These are phyloP conservation scores for Lepidonotus clava DNA, from an alignment of 2,888 invertebrate species.

Conservation along the genomic window DNA sequence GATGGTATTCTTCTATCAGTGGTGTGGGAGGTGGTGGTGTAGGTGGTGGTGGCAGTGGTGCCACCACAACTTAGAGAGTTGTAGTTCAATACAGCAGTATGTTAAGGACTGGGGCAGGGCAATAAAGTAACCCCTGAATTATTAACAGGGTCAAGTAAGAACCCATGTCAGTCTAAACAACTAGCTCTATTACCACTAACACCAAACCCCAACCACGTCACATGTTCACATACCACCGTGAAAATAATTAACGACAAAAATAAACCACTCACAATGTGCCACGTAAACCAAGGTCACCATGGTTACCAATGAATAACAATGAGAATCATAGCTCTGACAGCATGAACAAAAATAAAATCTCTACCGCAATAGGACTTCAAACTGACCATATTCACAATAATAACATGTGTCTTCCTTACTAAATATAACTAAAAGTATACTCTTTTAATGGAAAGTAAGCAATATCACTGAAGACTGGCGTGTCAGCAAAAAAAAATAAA, in stretches of 20 bases:
- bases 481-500: conserved; percentile 23
- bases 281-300: conserved; percentile 5
- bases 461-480: conserved; percentile 38
- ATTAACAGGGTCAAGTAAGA: background rate
- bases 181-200: background rate
- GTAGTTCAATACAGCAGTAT: too few relatives aligned
- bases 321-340: background rate
- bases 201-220: background rate
- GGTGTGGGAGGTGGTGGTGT: too few relatives aligned
- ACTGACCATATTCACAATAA: background rate
- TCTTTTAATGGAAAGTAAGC: conserved; percentile 38
- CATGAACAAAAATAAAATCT: conserved; percentile 9
- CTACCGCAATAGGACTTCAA: conserved; percentile 14
- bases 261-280: background rate
- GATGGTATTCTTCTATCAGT: too few relatives aligned
- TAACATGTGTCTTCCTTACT: background rate
- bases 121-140: too few relatives aligned
- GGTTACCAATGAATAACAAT: conserved; percentile 7
- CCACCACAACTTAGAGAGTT: too few relatives aligned
- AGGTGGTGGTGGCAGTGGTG: too few relatives aligned
- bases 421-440: conserved; percentile 16
- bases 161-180: background rate
- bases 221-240: background rate
- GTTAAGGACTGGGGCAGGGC: too few relatives aligned
- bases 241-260: background rate